phyloP scores from a whole-genome alignment of 2,113 vertebrate genomes.

The Crotalus horridus region DNA sequence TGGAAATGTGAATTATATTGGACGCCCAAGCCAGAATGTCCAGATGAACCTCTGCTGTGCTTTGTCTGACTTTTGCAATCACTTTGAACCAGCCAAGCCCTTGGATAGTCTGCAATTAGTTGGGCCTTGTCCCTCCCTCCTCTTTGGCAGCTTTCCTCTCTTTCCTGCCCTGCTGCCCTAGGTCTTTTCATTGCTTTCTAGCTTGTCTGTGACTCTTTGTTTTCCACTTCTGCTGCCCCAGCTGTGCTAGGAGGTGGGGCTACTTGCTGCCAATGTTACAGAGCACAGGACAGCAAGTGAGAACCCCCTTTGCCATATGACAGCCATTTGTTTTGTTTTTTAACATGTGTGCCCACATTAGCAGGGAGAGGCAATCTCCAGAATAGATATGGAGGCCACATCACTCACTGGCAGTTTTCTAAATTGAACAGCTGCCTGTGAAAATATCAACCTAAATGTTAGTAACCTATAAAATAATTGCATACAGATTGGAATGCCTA shows the following conservation, averaged over 20 bases:
- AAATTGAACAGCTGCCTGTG: background rate
- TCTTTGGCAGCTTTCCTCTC: background rate
- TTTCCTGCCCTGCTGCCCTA: conserved; percentile 13
- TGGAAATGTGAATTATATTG: background rate
- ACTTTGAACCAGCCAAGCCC: background rate
- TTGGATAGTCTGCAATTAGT: background rate
- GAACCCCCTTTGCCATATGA: background rate
- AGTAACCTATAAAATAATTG: background rate
- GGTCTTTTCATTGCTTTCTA: conserved; percentile 22
- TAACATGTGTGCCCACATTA: background rate
- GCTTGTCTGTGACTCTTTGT: conserved; percentile 26
- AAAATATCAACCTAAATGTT: background rate
- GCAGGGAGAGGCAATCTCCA: background rate
- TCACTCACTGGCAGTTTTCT: background rate
- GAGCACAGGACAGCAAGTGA: background rate
- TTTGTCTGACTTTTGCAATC: background rate
- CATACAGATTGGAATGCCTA: background rate
- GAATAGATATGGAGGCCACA: background rate
- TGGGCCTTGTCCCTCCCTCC: background rate
- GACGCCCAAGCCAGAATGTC: background rate
- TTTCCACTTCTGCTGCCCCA: conserved; percentile 5
- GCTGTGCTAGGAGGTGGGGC: conserved; percentile 19
- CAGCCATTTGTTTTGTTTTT: background rate
- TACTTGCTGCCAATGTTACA: conserved; percentile 5
- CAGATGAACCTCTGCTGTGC: background rate